phyloP scores from a whole-genome alignment of 2,888 invertebrate genomes.

The Bellardia pandia region DNA sequence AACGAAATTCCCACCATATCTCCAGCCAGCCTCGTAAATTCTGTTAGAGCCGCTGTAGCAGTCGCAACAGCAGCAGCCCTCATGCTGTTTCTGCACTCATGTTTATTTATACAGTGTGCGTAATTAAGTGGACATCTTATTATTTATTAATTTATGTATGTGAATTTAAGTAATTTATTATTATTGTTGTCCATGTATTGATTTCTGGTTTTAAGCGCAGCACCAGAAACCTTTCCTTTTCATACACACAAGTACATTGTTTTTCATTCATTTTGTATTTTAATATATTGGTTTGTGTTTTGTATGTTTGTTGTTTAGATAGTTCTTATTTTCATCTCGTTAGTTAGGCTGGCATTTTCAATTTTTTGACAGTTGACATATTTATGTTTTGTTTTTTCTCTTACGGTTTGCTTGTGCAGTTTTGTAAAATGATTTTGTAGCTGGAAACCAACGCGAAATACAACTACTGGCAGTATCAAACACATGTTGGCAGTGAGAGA shows the following conservation, averaged over 20 bases:
- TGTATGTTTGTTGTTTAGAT: conserved; percentile 44
- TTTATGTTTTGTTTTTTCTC: conserved; percentile 65
- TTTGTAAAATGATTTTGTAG: background rate
- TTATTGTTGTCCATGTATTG: conserved; percentile 27
- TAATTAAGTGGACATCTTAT: conserved; percentile 62
- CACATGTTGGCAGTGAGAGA: conserved; percentile 28
- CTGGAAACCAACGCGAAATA: conserved; percentile 37
- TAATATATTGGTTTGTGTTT: conserved; percentile 41
- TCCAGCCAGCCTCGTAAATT: conserved; percentile 8
- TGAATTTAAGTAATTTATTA: conserved; percentile 54
- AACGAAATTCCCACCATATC: background rate
- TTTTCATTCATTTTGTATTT: conserved; percentile 38
- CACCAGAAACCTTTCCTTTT: conserved; percentile 45
- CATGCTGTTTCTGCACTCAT: background rate
- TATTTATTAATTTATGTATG: conserved; percentile 58
- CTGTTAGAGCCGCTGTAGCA: background rate
- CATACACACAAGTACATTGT: conserved; percentile 29
- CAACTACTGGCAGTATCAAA: conserved; percentile 33
- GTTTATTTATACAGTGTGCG: conserved; percentile 50
- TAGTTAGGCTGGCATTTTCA: conserved; percentile 70
- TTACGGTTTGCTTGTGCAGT: conserved; percentile 24
- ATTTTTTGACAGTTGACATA: conserved; percentile 73
- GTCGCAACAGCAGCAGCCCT: background rate
- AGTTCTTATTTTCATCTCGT: conserved; percentile 71
- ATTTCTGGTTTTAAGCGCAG: conserved; percentile 10